Evolutionary conservation across 2,797 vertebrate genomes (phyloP).

Genomic region (Poecile montanus): DNA sequence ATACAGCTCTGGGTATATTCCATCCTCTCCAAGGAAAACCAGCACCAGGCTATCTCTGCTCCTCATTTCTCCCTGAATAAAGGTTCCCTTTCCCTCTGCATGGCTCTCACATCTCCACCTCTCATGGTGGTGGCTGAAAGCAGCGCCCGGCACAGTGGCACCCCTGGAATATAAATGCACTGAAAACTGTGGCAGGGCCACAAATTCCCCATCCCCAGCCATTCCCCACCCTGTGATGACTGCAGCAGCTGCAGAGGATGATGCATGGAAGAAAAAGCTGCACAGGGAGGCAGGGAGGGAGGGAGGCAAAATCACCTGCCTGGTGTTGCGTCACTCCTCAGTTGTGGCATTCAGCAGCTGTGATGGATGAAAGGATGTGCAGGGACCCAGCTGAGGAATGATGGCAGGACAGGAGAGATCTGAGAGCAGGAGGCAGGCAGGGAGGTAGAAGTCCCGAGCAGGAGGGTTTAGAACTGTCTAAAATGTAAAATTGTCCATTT

Average conservation of each 20-base stretch:
- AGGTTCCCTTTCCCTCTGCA: background rate
- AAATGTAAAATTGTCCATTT: rapidly evolving
- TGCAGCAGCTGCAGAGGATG: background rate
- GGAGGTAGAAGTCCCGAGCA: background rate
- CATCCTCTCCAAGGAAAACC: background rate
- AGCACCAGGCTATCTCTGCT: background rate
- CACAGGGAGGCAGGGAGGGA: background rate
- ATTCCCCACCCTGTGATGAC: rapidly evolving
- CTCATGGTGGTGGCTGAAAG: rapidly evolving
- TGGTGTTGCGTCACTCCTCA: background rate
- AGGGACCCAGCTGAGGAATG: background rate
- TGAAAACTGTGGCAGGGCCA: background rate
- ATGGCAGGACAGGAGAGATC: background rate
- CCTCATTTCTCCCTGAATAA: background rate
- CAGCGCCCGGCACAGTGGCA: background rate
- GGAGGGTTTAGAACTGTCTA: background rate
- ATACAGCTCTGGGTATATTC: rapidly evolving
- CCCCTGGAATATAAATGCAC: background rate
- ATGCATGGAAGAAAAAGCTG: background rate
- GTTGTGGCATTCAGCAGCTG: background rate
- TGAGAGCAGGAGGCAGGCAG: background rate
- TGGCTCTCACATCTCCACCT: background rate
- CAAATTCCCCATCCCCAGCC: rapidly evolving
- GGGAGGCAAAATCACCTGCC: background rate
- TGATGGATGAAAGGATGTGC: background rate